Evolutionary conservation across 2,797 vertebrate species (phyloP), one percentile per base, ranked within the genome.

Genomic region (Novumbra hubbsi): DNA sequence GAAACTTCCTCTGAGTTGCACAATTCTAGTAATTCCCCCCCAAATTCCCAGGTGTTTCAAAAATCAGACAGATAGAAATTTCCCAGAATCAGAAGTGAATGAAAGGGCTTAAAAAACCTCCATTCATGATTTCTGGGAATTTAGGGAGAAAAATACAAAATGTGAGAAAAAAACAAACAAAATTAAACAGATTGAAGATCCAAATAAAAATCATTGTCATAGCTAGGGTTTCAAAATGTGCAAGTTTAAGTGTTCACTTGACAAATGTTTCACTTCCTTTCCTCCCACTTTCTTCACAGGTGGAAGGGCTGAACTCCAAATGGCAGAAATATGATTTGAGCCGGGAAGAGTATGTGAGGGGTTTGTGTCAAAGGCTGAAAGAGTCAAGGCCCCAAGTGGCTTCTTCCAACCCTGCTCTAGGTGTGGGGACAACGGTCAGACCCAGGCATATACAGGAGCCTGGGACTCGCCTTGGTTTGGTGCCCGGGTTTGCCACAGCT

Each of bases 301-400:
- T 98, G 14, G 96, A 98, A 86, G 92, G 91, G 77, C 91, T 99
- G 74, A 99, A 99, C 4, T 91, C 95, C 1, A 96, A 95, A 69
- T 99, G 97, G 97, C 97, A 99, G 89, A 96, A 94, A 74, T 98
- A 98, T 0, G 96, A 98, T 0, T 93, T 93, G 0, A 96, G 96
- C 73, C 87, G 97, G 83, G 97, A 99, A 0, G 95, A 96, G 68
- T 96, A 97, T 0, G 96, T 98, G 84, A 88, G 93, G 81, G 89
- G 89, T 1, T 85, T 98, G 34, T 95, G 94, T 57, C 87, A 92
- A 70, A 94, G 94, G 88, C 89, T 97, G 38, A 94, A 92, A 82
- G 87, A 95, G 82, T 92, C 80, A 78, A 75, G 75, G 0, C 84
- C 87, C 2, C 87, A 78, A 70, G 21, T 70, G 30, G 41, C 73